Evolutionary conservation across 1,140 invertebrate genomes (phyloP).

Genomic region (Geopemphigus sp.): DNA sequence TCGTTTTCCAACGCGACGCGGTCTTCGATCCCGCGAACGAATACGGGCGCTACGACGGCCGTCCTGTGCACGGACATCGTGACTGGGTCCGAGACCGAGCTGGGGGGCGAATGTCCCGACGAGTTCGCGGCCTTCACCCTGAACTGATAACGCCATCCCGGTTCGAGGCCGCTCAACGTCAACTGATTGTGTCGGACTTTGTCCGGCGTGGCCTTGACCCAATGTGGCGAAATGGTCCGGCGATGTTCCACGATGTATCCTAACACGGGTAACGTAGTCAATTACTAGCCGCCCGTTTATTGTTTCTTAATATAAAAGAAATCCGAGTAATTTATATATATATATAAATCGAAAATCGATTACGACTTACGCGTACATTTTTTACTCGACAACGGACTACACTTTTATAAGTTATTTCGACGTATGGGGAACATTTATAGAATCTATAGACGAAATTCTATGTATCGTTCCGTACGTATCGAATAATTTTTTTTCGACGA

Average conservation of each 20-base stretch:
- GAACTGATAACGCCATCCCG: slow-evolving; percentile 86
- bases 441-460: no score
- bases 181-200: slow-evolving; percentile 69
- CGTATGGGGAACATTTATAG: no score
- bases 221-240: slow-evolving; percentile 70
- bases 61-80: slow-evolving; percentile 70
- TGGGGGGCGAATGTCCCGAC: slow-evolving; percentile 74
- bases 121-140: slow-evolving; percentile 83
- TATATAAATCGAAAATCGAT: no score
- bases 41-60: slow-evolving; percentile 66
- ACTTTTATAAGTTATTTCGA: no score
- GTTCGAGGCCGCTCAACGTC: slow-evolving; percentile 73
- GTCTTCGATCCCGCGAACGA: slow-evolving; percentile 67
- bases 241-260: slow-evolving; percentile 78
- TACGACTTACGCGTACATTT: no score
- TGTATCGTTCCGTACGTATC: no score
- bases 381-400: no score
- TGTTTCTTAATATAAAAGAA: no score
- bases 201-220: slow-evolving; percentile 71
- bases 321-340: no score
- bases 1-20: slow-evolving; percentile 72
- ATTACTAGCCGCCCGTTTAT: no score
- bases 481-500: no score
- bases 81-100: slow-evolving; percentile 73
- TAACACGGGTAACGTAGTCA: slow-evolving; percentile 40